A percentile compares a stretch with the other conserved stretches of the same genome.
phyloP scores from a whole-genome alignment of 2,113 vertebrate genomes.

The Agapornis roseicollis region DNA sequence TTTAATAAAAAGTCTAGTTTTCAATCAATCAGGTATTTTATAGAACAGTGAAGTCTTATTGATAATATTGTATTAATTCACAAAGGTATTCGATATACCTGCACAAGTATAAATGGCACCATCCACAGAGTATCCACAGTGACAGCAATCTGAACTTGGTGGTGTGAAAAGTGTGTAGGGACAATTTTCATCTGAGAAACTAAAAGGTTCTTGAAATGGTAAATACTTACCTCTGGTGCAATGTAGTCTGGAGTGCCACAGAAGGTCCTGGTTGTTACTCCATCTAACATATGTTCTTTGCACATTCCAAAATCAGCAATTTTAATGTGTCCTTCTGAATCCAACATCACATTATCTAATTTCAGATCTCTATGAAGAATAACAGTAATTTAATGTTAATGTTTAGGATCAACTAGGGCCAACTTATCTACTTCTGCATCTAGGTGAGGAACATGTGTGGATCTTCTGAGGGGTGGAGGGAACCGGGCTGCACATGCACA shows the following conservation, averaged over 20 bases:
- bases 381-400: background rate
- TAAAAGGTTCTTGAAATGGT: background rate
- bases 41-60: background rate
- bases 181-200: background rate
- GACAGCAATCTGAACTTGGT: background rate
- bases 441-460: background rate
- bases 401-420: background rate
- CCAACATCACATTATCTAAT: constrained; percentile 97
- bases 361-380: constrained; percentile 87
- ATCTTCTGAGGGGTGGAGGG: background rate
- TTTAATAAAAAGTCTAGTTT: background rate
- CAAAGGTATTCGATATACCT: background rate
- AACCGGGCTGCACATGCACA: rapidly evolving
- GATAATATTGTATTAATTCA: background rate
- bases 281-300: constrained; percentile 91
- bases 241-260: constrained; percentile 98
- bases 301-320: constrained; percentile 99
- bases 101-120: background rate
- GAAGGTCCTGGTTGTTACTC: constrained; percentile 92
- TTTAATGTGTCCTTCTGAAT: constrained; percentile 95
- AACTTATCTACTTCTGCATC: background rate
- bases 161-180: background rate
- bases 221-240: constrained; percentile 88
- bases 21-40: background rate
- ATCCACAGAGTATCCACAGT: background rate